These are phyloP conservation scores for Dolichoris vasculosae DNA, from an alignment of 1,140 invertebrate species.

Conservation along the genomic window DNA sequence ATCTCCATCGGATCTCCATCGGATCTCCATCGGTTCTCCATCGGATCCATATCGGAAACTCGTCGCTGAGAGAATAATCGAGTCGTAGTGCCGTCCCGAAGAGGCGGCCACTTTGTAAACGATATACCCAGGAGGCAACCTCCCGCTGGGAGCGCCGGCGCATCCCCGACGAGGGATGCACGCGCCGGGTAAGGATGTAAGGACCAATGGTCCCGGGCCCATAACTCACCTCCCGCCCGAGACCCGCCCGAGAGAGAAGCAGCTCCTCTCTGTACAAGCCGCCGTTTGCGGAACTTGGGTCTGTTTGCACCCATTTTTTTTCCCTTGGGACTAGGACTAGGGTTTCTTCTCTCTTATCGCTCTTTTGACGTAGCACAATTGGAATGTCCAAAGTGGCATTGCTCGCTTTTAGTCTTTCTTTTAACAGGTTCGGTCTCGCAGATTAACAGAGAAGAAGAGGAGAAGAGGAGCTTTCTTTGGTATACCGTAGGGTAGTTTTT, in stretches of 20 bases:
- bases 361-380: conserved; percentile 7
- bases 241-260: not conserved
- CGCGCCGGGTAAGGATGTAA: conserved; percentile 24
- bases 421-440: not conserved
- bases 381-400: conserved; percentile 26
- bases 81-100: not conserved
- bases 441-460: conserved; percentile 17
- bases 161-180: conserved; percentile 14
- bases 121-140: conserved; percentile 24
- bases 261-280: not conserved
- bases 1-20: no score
- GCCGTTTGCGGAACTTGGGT: conserved; percentile 14
- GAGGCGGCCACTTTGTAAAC: conserved; percentile 39
- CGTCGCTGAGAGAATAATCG: not conserved
- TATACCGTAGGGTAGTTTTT: not conserved
- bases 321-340: not conserved
- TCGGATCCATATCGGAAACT: not conserved
- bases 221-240: conserved; percentile 26
- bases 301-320: conserved; percentile 12
- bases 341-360: not conserved
- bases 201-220: not conserved
- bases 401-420: not conserved
- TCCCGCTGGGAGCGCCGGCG: conserved; percentile 30
- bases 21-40: no score
- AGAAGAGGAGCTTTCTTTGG: conserved; percentile 2